A percentile compares a stretch with the other conserved stretches of the same genome.
These are phyloP conservation scores for Ernsta delagoae DNA, from an alignment of 2,888 invertebrate species.

Conservation along the genomic window DNA sequence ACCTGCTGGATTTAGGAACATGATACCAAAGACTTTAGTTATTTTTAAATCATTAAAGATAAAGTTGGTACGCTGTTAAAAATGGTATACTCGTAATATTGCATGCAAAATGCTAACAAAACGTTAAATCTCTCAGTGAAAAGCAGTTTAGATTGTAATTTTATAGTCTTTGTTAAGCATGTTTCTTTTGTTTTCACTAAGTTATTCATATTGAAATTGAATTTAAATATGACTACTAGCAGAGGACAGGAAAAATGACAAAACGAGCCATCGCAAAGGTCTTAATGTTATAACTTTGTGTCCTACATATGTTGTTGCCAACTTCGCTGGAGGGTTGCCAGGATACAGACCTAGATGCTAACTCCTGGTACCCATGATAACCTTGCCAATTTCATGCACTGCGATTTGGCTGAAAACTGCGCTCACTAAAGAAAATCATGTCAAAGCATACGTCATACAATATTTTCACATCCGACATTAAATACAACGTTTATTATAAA, in stretches of 20 bases:
- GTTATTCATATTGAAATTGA: constrained; percentile 30
- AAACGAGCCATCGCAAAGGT: constrained; percentile 53
- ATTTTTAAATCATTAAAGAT: no score
- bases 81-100: no score
- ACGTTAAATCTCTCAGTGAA: no score
- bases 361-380: constrained; percentile 46
- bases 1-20: no score
- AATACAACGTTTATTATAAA: constrained; percentile 29
- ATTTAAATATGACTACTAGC: constrained; percentile 12
- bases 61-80: no score
- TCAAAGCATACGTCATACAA: constrained; percentile 17
- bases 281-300: constrained; percentile 61
- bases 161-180: no score
- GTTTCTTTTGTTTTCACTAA: background rate
- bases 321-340: constrained; percentile 68
- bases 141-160: no score
- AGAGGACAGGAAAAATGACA: constrained; percentile 44
- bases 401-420: constrained; percentile 32
- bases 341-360: constrained; percentile 50
- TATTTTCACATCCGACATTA: constrained; percentile 15
- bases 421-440: constrained; percentile 1
- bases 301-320: constrained; percentile 67
- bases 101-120: no score
- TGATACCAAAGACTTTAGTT: no score
- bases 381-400: constrained; percentile 41